Percentiles rank a stretch among this genome's conserved stretches.
Conservation (phyloP, 2,113 vertebrate genomes). For the Cebidichthys violaceus region DNA sequence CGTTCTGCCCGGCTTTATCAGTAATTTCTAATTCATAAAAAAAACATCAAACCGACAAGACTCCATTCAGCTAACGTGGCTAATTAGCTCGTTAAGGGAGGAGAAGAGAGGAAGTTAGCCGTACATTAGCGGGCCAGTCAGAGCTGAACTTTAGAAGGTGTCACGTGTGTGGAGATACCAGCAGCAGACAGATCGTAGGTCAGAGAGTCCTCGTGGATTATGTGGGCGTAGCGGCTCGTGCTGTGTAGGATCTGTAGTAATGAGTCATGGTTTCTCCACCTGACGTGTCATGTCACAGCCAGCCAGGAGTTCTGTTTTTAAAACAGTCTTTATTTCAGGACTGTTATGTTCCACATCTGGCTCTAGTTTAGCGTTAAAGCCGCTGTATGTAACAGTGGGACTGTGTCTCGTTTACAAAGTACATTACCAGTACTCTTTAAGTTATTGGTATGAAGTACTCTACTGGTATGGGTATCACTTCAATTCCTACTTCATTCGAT, state of each 20-base stretch:
- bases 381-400: constrained; percentile 1
- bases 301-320: constrained; percentile 32
- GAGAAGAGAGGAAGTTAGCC: constrained; percentile 23
- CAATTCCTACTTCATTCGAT: neutral
- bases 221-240: neutral
- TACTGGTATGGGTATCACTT: neutral
- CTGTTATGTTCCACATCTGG: constrained; percentile 49
- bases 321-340: constrained; percentile 47
- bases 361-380: constrained; percentile 50
- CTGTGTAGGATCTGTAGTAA: neutral
- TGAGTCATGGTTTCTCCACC: constrained; percentile 36
- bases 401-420: too few species aligned
- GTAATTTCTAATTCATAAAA: constrained; percentile 49
- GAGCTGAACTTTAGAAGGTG: constrained; percentile 19
- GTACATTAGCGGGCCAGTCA: constrained; percentile 25
- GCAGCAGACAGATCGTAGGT: constrained; percentile 20
- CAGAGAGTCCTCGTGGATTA: constrained; percentile 15
- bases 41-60: constrained; percentile 37
- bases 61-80: constrained; percentile 30
- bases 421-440: neutral
- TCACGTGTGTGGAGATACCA: neutral
- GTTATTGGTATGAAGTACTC: too few species aligned
- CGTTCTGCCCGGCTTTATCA: constrained; percentile 31
- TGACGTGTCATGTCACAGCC: constrained; percentile 28
- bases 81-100: constrained; percentile 62